Base-by-base conservation (phyloP, 2,888 invertebrate species). In the Escarpia spicata region DNA sequence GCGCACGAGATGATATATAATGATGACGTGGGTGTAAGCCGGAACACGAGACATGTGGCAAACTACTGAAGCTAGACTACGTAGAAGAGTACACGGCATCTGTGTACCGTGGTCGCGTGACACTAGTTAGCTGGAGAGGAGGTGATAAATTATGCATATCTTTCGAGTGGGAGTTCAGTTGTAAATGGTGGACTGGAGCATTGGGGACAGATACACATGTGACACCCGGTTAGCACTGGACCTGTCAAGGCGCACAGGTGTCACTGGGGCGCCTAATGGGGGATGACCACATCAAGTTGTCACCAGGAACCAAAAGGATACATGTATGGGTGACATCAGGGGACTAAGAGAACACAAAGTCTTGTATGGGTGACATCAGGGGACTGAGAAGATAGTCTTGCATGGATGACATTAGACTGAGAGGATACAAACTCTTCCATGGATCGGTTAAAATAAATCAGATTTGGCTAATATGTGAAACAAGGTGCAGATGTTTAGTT, bases 121-220 rank as follows among this genome's bases (percentile, higher is more conserved):
- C 75, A 75, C 75, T 75, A 75, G 75, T 75, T 75, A 75, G 75
- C 75, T n/a, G n/a, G 75, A 75, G 75, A 75, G 4, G 19, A 26
- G 75, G 75, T 75, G 26, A 75, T 75, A 3, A 26, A 75, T 75
- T 75, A 75, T 75, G 75, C 75, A 75, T n/a, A 6, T 26, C 75
- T 75, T 75, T 75, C 75, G 26, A 75, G 75, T 75, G 75, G 75
- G 75, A 19, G 75, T n/a, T n/a, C 75, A 75, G 75, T 75, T 75
- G 75, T 75, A 75, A 75, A 75, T 75, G 75, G 19, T 75, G 75
- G 75, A 26, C 75, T 26, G n/a, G 75, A 75, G 75, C 6, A 75
- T 6, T 26, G 19, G 19, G 75, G 75, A 75, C n/a, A 75, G 75
- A 26, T 26, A 75, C 75, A 75, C 75, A 75, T 75, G 75, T 75